These are phyloP conservation scores for Trachythela sp. DNA, from an alignment of 64 coral and sea anemone genomes.

Conservation along the genomic window DNA sequence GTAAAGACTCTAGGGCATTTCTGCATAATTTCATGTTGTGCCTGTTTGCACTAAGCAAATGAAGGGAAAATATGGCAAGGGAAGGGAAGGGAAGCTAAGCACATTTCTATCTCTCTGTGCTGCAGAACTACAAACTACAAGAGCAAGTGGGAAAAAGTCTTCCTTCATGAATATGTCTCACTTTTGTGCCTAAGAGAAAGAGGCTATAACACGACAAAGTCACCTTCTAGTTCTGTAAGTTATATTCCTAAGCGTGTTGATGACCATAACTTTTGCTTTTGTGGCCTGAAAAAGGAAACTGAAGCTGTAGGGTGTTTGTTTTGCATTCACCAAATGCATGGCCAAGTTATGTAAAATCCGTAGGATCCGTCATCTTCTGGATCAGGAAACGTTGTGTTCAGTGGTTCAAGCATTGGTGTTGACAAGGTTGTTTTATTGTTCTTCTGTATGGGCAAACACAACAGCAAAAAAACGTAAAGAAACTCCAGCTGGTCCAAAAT, in stretches of 20 bases:
- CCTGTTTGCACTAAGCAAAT: background rate
- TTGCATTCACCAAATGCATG: background rate
- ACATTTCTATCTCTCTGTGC: background rate
- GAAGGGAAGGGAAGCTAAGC: conserved; percentile 22
- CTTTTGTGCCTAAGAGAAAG: background rate
- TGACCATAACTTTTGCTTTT: background rate
- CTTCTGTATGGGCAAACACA: too few relatives aligned
- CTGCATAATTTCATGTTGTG: conserved; percentile 28
- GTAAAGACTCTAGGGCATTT: conserved; percentile 31
- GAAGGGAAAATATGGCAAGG: background rate
- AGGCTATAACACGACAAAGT: background rate
- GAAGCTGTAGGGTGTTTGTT: background rate
- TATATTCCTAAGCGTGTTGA: background rate
- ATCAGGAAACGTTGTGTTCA: too few relatives aligned
- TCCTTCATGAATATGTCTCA: conserved; percentile 11
- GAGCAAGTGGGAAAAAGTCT: background rate
- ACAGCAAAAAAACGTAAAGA: too few relatives aligned
- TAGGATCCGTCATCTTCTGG: too few relatives aligned
- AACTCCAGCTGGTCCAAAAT: too few relatives aligned
- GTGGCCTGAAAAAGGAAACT: background rate
- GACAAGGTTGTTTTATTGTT: too few relatives aligned
- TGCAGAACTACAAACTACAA: conserved; percentile 4
- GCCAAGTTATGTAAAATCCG: too few relatives aligned
- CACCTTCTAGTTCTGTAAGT: background rate
- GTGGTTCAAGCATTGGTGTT: too few relatives aligned